Base-by-base conservation (phyloP, 2,113 vertebrate species). In the Stercorarius parasiticus region DNA sequence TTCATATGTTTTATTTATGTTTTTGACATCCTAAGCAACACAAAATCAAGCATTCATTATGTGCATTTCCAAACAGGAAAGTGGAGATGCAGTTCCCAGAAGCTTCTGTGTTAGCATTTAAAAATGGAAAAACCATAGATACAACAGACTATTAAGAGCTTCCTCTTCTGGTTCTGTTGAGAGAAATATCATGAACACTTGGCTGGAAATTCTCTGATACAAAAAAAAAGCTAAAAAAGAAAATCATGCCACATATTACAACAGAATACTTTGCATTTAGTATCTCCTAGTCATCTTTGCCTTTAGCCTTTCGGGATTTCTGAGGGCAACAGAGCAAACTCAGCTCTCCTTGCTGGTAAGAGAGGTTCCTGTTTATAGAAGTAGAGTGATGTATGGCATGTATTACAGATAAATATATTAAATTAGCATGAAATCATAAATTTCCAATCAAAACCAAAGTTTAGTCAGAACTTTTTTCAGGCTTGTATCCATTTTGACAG, bases 1-100 rank as follows among this genome's bases (percentile, higher is more conserved):
- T 86, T 92, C 2, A 6, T 74, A 91, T 93, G 70, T 89, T 96
- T 96, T 96, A 97, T 97, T 96, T 94, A 95, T 95, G 79, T 38
- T 91, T 92, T 92, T 89, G 47, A 40, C 5, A 29, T 65, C 47
- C 47, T 72, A 84, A 95, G 32, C 49, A 77, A 55, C n/a, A 92
- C 5, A 82, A 89, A 90, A 85, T 77, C 73, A 90, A 45, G 40
- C 34, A 89, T 79, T 96, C 64, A 52, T 92, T 92, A 86, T 79
- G n/a, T 92, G 52, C 72, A 86, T 86, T 95, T 95, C 67, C 79
- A 96, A 96, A 71, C 17, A 95, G 76, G 52, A 91, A 86, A 47
- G 52, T 89, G 77, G 90, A 86, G 61, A 58, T 53, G 56, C 16
- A 67, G 52, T 26, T 91, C 73, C 64, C 62, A 95, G 45, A 92